A percentile compares a stretch with the other conserved stretches of the same genome.
Evolutionary conservation across 2,797 vertebrate species (phyloP).

Genomic region (Carduelis carduelis): DNA sequence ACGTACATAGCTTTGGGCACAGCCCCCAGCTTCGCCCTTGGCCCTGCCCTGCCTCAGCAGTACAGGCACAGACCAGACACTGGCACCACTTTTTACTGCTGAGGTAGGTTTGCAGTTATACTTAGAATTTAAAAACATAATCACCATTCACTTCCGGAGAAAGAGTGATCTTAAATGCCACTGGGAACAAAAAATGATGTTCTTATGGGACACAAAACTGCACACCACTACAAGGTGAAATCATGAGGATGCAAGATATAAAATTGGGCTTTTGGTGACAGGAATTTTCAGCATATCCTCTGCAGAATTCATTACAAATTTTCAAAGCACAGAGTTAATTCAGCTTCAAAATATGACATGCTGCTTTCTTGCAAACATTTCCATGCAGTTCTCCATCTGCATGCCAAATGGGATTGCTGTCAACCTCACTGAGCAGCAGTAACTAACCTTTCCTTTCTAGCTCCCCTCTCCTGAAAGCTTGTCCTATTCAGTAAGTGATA

Average conservation of each 20-base stretch:
- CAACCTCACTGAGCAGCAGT: background rate
- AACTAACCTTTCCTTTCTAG: background rate
- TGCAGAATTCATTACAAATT: background rate
- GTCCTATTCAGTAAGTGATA: background rate
- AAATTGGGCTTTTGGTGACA: background rate
- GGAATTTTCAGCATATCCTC: background rate
- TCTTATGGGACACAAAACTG: background rate
- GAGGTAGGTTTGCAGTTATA: background rate
- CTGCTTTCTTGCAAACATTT: background rate
- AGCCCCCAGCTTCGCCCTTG: background rate
- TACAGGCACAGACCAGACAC: background rate
- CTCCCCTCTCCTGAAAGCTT: background rate
- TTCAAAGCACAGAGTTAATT: background rate
- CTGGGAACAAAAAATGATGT: background rate
- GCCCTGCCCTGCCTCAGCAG: background rate
- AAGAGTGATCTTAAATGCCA: background rate
- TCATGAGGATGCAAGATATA: background rate
- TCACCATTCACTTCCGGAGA: background rate
- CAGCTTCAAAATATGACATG: background rate
- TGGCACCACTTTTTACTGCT: background rate
- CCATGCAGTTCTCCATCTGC: background rate
- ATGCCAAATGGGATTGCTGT: background rate
- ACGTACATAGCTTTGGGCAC: fast-evolving
- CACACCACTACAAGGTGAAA: background rate
- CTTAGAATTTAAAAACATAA: background rate